Percentiles rank a stretch among this genome's conserved stretches.
These are phyloP conservation scores for Nasonovia ribisnigri DNA, from an alignment of 2,888 invertebrate genomes.

Conservation along the genomic window DNA sequence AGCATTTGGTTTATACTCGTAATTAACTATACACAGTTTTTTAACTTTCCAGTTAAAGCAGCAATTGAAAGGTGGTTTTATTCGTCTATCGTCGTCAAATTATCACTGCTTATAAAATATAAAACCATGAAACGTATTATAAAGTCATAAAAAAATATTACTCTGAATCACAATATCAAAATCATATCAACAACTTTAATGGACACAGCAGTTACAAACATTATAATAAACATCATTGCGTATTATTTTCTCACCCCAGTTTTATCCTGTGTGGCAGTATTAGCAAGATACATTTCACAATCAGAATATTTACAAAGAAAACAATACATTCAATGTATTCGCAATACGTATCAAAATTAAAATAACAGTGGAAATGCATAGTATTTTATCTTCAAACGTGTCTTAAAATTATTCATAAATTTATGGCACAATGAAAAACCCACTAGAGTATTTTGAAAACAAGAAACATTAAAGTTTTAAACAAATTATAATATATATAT, in stretches of 20 bases:
- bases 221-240: neutral
- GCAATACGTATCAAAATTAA: too few relatives aligned
- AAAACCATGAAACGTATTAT: neutral
- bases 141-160: neutral
- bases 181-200: neutral
- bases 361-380: too few relatives aligned
- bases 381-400: neutral
- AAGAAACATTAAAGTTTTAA: too few relatives aligned
- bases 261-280: neutral
- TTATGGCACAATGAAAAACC: neutral
- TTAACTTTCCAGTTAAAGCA: neutral
- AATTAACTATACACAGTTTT: neutral
- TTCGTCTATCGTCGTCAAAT: neutral
- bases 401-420: neutral
- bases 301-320: neutral
- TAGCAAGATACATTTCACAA: neutral
- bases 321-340: neutral
- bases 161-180: neutral
- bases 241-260: neutral
- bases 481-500: too few relatives aligned
- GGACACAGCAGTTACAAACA: neutral
- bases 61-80: neutral
- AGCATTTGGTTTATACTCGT: neutral
- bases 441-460: too few relatives aligned
- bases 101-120: neutral